Conservation (phyloP, 2,113 vertebrate genomes). For the Asarcornis scutulata region DNA sequence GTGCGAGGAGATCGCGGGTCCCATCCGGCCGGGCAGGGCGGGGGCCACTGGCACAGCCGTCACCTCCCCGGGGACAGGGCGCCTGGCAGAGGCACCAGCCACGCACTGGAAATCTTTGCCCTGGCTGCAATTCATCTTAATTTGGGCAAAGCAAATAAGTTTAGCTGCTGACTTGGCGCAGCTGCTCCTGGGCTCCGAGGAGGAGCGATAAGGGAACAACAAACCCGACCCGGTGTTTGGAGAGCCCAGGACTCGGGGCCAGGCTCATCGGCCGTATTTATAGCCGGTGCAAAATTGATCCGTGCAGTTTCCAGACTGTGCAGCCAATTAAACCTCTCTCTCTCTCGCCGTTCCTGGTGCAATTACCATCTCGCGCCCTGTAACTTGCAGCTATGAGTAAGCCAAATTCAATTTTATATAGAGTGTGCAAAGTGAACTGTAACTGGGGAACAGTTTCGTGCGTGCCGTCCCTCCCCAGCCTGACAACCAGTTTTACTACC, state of each 20-base stretch:
- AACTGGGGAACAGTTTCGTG: background rate
- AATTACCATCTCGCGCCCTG: background rate
- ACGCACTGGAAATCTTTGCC: background rate
- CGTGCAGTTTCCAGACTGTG: background rate
- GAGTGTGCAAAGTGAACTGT: background rate
- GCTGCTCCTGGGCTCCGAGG: background rate
- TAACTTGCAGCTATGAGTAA: background rate
- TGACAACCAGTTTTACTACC: slow-evolving; percentile 51
- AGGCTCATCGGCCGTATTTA: background rate
- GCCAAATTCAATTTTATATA: background rate
- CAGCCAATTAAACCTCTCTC: background rate
- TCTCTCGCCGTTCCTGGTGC: background rate
- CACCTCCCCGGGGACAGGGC: too few relatives aligned
- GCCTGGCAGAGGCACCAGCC: background rate
- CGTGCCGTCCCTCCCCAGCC: background rate
- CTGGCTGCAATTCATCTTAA: background rate
- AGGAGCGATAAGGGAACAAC: background rate
- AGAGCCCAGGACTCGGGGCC: background rate
- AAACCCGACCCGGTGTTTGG: accelerated
- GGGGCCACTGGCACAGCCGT: too few relatives aligned
- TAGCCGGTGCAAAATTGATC: background rate
- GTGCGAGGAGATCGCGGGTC: too few relatives aligned
- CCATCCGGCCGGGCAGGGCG: too few relatives aligned
- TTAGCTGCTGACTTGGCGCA: background rate
- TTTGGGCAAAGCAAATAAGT: background rate